Conservation (phyloP, 2,888 invertebrate genomes). For the Cephus spinipes region DNA sequence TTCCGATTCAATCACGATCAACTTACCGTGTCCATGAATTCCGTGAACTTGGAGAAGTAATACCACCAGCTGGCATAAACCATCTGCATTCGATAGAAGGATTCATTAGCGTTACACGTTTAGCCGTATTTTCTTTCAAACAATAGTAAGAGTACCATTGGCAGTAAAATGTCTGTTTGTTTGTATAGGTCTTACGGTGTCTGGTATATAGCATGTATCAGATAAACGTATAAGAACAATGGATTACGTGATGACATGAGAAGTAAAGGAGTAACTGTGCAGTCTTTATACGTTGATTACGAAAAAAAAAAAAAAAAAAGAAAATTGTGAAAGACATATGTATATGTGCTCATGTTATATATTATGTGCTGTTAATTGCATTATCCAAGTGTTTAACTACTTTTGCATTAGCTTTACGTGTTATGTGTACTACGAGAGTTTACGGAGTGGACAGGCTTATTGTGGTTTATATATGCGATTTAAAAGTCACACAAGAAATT, state of each 20-base stretch:
- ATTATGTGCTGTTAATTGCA: slow-evolving; percentile 54
- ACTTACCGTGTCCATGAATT: slow-evolving; percentile 95
- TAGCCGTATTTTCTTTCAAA: background rate
- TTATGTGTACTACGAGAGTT: background rate
- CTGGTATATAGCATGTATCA: background rate
- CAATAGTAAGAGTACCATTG: background rate
- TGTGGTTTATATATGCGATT: background rate
- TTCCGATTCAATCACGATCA: background rate
- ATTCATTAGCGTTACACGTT: background rate
- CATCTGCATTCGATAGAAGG: slow-evolving; percentile 76
- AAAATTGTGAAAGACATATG: too few relatives aligned
- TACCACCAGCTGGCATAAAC: slow-evolving; percentile 96
- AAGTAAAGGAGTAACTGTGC: background rate
- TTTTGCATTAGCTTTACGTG: slow-evolving; percentile 30
- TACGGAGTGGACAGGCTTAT: background rate
- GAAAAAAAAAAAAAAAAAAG: background rate
- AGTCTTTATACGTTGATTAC: background rate
- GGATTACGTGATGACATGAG: background rate
- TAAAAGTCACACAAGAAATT: background rate
- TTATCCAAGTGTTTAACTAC: slow-evolving; percentile 40
- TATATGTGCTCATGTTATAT: background rate
- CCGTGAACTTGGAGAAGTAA: slow-evolving; percentile 95
- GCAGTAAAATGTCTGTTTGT: background rate
- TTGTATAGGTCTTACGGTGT: background rate
- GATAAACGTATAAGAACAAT: background rate